These are phyloP conservation scores for Mionectes macconnelli DNA, from an alignment of 2,113 vertebrate genomes.

Conservation along the genomic window DNA sequence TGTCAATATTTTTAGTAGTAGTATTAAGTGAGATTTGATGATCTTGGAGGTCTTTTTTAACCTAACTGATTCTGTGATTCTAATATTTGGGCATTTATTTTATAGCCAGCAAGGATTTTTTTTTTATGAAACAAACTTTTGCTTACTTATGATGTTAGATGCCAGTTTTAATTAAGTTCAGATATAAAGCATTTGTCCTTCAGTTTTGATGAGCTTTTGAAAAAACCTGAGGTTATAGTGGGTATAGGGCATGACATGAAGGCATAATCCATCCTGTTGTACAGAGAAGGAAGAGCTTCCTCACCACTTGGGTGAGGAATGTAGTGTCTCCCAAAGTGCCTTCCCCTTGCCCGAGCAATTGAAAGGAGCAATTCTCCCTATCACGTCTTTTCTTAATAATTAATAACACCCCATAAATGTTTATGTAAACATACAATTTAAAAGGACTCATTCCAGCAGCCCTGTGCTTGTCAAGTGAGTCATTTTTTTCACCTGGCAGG, in stretches of 20 bases:
- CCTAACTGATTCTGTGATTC: neutral
- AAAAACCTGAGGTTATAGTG: neutral
- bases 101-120: neutral
- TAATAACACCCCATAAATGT: neutral
- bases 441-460: conserved; percentile 25
- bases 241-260: neutral
- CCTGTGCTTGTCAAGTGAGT: conserved; percentile 51
- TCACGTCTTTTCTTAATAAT: neutral
- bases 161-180: neutral
- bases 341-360: neutral
- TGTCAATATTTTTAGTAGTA: neutral
- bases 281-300: neutral
- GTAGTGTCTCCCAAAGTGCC: neutral
- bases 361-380: neutral
- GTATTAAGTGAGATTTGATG: neutral
- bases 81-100: neutral
- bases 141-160: neutral
- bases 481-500: conserved; percentile 68
- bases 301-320: neutral
- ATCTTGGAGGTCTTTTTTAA: neutral
- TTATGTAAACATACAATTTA: conserved; percentile 17
- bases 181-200: neutral
- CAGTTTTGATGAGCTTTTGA: neutral
- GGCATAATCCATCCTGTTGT: neutral
- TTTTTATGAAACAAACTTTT: neutral